phyloP scores from a whole-genome alignment of 2,797 vertebrate species.

The Pipistrellus kuhlii region DNA sequence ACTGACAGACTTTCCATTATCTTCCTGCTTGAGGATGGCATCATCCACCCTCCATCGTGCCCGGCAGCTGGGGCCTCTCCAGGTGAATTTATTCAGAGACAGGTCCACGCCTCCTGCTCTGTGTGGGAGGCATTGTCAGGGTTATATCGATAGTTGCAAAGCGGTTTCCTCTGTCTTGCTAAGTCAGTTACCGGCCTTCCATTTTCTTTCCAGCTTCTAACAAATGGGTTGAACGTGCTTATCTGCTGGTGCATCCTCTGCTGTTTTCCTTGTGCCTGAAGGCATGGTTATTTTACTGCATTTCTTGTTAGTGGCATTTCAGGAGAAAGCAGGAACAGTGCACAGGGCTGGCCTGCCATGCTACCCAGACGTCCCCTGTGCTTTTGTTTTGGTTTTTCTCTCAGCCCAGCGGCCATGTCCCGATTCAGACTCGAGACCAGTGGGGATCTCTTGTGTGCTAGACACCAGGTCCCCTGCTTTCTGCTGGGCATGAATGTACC shows the following conservation, averaged over 20 bases:
- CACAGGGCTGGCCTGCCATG: fast-evolving
- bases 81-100: not conserved
- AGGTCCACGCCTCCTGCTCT: not conserved
- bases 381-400: not conserved
- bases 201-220: not conserved
- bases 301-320: not conserved
- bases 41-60: fast-evolving
- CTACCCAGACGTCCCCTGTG: fast-evolving
- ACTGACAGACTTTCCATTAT: not conserved
- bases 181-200: not conserved
- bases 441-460: too few relatives aligned
- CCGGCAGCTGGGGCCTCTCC: not conserved
- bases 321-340: not conserved
- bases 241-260: not conserved
- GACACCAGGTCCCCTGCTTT: not conserved
- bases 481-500: not conserved
- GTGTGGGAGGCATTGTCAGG: not conserved
- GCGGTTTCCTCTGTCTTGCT: not conserved
- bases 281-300: not conserved
- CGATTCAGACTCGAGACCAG: not conserved
- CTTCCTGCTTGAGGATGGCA: not conserved
- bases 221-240: not conserved
- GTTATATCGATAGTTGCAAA: not conserved
- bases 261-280: not conserved
- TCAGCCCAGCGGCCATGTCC: fast-evolving